These are phyloP conservation scores for Ptilorrhoa leucosticta DNA, from an alignment of 2,113 vertebrate species.

Conservation along the genomic window DNA sequence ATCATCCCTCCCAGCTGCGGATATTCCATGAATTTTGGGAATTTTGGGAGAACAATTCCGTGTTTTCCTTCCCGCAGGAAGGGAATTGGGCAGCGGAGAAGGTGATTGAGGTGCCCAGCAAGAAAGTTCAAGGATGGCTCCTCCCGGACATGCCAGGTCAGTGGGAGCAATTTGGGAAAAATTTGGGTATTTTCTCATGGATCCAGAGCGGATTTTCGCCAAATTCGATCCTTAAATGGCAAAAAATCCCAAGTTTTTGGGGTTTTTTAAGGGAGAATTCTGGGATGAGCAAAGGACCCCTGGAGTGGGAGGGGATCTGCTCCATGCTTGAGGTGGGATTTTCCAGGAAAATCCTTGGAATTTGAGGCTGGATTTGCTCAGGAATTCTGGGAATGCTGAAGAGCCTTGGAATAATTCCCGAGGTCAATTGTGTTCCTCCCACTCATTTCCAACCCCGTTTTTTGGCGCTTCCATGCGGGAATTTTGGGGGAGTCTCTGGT, in stretches of 20 bases:
- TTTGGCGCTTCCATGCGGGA: rapidly evolving
- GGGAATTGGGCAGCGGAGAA: neutral
- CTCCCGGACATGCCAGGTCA: neutral
- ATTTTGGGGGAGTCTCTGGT: neutral
- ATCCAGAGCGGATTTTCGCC: neutral
- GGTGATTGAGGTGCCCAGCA: neutral
- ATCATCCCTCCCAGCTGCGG: neutral
- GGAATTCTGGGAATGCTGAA: neutral
- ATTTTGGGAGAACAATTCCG: neutral
- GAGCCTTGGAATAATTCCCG: neutral
- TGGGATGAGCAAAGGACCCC: neutral
- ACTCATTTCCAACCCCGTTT: neutral
- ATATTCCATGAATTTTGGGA: too few species aligned
- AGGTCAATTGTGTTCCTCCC: neutral
- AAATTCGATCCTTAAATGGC: neutral
- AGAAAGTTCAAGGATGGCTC: neutral
- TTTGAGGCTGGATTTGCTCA: neutral
- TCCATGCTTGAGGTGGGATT: neutral
- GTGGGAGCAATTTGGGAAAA: neutral
- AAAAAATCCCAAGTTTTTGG: neutral
- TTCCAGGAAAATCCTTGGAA: neutral
- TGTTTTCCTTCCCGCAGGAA: neutral
- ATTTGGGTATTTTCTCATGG: neutral
- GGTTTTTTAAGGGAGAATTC: neutral
- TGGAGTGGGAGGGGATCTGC: neutral